Conservation (phyloP, 1,140 invertebrate genomes). For the Chionoecetes opilio region DNA sequence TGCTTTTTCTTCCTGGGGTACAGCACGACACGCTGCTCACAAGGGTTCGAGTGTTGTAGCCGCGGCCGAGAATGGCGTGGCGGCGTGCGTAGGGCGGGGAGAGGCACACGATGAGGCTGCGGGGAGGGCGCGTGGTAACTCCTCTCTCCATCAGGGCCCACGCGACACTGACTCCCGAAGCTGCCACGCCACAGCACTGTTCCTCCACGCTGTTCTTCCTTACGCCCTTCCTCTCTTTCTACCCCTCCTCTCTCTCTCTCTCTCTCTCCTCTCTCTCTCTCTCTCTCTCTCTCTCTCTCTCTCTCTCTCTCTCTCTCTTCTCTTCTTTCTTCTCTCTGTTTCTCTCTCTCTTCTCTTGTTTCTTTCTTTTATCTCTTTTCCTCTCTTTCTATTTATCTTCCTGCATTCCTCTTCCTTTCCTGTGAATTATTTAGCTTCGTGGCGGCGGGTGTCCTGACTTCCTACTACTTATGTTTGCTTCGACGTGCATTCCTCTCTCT, state of each 20-base stretch:
- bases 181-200: background rate
- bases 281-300: background rate
- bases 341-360: background rate
- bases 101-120: background rate
- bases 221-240: background rate
- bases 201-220: background rate
- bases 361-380: background rate
- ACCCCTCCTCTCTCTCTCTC: too few species aligned
- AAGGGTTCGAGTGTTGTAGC: background rate
- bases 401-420: background rate
- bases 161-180: slow-evolving; percentile 10
- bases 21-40: background rate
- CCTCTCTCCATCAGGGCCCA: slow-evolving; percentile 1
- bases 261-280: background rate
- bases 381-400: background rate
- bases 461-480: too few species aligned
- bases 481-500: too few species aligned
- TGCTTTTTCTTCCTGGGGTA: background rate
- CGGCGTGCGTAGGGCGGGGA: background rate
- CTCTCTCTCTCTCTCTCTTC: background rate
- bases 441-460: too few species aligned
- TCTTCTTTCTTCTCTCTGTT: background rate
- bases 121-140: slow-evolving; percentile 12
- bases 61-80: background rate
- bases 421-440: too few species aligned